Conservation (phyloP, 2,113 vertebrate genomes). For the Saguinus imperator region DNA sequence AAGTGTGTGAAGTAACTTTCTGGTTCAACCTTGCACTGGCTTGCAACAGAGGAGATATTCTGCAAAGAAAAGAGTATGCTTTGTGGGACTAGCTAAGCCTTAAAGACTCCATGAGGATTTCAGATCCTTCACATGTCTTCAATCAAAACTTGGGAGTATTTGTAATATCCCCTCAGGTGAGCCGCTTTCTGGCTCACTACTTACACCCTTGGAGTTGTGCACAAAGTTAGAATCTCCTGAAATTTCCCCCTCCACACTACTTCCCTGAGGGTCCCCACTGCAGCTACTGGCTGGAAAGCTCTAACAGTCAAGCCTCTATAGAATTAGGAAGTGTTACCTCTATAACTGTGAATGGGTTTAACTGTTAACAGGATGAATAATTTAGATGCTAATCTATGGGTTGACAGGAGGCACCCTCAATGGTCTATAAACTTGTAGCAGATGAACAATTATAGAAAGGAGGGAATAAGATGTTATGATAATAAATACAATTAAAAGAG, state of each 20-base stretch:
- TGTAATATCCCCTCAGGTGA: neutral
- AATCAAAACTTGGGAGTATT: neutral
- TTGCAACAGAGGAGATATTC: neutral
- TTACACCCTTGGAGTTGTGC: neutral
- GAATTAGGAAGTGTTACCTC: neutral
- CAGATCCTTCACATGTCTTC: neutral
- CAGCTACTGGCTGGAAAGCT: neutral
- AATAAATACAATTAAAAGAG: neutral
- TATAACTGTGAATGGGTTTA: neutral
- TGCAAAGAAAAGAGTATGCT: neutral
- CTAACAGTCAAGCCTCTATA: neutral
- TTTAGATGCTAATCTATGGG: neutral
- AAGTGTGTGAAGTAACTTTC: neutral
- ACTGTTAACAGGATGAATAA: neutral
- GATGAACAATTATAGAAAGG: neutral
- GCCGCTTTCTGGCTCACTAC: neutral
- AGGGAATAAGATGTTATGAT: neutral
- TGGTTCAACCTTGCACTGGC: neutral
- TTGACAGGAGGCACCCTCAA: neutral
- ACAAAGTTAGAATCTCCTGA: conserved; percentile 9
- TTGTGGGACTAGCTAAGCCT: neutral
- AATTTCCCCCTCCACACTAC: neutral
- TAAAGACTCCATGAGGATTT: neutral
- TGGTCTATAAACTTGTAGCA: neutral
- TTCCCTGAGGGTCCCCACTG: neutral